Evolutionary conservation across 2,113 vertebrate species (phyloP).

Genomic region (Penelope pileata): DNA sequence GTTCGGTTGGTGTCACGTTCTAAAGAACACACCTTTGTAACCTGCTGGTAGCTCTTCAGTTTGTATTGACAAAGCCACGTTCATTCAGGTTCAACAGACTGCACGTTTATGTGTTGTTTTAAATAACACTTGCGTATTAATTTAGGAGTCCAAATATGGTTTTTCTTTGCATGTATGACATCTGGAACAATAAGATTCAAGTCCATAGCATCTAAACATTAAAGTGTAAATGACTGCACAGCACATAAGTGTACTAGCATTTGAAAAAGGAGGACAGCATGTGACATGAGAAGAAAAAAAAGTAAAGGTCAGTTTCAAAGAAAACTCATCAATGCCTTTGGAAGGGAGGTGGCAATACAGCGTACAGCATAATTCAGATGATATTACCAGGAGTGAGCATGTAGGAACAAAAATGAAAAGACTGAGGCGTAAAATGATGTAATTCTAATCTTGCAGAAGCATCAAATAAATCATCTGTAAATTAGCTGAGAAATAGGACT

Average conservation of each 20-base stretch:
- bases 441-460: neutral
- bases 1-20: neutral
- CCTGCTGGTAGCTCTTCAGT: neutral
- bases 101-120: too few relatives aligned
- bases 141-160: too few relatives aligned
- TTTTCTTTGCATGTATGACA: neutral
- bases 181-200: neutral
- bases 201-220: too few relatives aligned
- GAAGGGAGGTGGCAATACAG: neutral
- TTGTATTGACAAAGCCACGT: neutral
- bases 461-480: neutral
- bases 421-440: too few relatives aligned
- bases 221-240: neutral
- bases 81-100: neutral
- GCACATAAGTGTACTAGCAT: too few relatives aligned
- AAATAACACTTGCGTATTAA: neutral
- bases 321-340: neutral
- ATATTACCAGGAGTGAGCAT: neutral
- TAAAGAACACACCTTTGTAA: neutral
- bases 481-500: neutral
- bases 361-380: too few relatives aligned
- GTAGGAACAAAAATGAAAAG: neutral
- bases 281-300: neutral
- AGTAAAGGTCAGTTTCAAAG: neutral
- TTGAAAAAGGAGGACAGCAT: neutral